These are phyloP conservation scores for Ictidomys tridecemlineatus DNA, from an alignment of 2,113 vertebrate genomes.

Conservation along the genomic window DNA sequence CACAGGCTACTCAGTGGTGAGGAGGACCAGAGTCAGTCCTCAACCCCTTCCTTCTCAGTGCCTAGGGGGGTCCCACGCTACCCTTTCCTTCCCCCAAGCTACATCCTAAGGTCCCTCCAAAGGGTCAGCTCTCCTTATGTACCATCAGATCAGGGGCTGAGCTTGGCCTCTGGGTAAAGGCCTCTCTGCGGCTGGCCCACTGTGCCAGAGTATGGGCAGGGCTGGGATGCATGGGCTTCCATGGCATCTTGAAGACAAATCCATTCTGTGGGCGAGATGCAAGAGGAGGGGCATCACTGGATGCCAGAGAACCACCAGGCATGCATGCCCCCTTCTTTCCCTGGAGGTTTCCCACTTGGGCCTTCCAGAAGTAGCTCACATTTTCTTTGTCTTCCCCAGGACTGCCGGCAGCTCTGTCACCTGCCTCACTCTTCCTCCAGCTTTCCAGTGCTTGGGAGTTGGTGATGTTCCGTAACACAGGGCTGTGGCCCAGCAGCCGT, in stretches of 20 bases:
- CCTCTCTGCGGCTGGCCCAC: constrained; percentile 82
- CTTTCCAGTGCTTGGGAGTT: constrained; percentile 85
- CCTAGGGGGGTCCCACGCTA: not conserved
- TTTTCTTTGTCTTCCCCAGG: constrained; percentile 89
- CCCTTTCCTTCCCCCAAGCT: not conserved
- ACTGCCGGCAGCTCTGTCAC: not conserved
- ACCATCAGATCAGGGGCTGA: constrained; percentile 94
- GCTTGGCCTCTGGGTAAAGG: constrained; percentile 89
- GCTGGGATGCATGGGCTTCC: constrained; percentile 83
- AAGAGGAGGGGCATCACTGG: not conserved
- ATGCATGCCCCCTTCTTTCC: not conserved
- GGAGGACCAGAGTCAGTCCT: not conserved
- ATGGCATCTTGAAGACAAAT: constrained; percentile 94
- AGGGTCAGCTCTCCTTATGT: not conserved
- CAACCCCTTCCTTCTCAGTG: not conserved
- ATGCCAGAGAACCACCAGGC: not conserved
- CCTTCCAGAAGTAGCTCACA: constrained; percentile 82
- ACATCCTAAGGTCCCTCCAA: not conserved
- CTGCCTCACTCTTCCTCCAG: constrained; percentile 63
- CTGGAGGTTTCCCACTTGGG: not conserved
- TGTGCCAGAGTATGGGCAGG: constrained; percentile 74
- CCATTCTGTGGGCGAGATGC: constrained; percentile 85
- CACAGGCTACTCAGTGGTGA: not conserved
- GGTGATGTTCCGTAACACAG: constrained; percentile 87
- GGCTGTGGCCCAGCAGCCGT: constrained; percentile 90